Conservation (phyloP, 2,888 invertebrate species). For the Strigamia transsilvanica region DNA sequence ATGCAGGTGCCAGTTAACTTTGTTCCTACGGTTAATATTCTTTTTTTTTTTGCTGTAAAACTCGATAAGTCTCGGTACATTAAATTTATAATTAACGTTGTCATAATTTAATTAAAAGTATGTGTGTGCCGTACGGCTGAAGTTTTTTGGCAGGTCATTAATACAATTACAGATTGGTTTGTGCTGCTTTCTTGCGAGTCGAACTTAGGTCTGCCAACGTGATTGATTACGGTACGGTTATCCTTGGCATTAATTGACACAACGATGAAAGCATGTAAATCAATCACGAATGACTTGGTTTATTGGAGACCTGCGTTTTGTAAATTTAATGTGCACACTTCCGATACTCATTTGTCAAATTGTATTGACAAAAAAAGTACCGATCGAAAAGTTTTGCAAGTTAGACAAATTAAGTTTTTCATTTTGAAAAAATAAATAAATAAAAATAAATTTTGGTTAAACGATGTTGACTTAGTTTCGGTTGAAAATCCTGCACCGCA, state of each 20-base stretch:
- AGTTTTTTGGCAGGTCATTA: conserved; percentile 34
- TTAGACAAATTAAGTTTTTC: not conserved
- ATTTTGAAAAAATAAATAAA: not conserved
- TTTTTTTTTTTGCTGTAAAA: not conserved
- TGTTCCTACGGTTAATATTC: not conserved
- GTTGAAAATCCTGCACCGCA: too few species aligned
- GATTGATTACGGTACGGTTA: conserved; percentile 23
- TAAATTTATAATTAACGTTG: conserved; percentile 24
- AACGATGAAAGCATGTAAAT: conserved; percentile 16
- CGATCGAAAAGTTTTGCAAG: not conserved
- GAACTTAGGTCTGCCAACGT: not conserved
- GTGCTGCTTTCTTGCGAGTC: conserved; percentile 10
- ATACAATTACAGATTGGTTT: conserved; percentile 17
- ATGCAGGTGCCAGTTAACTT: not conserved
- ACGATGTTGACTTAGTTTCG: too few species aligned
- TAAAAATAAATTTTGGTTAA: too few species aligned
- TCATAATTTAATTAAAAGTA: conserved; percentile 38
- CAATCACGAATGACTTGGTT: conserved; percentile 10
- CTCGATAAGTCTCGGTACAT: not conserved
- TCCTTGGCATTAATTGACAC: conserved; percentile 34
- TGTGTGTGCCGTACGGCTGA: not conserved
- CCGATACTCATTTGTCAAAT: not conserved
- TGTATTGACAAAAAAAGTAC: not conserved
- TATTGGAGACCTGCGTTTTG: conserved; percentile 5
- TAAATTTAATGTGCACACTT: not conserved